Percentiles rank a stretch among this genome's conserved stretches.
Evolutionary conservation across 2,888 invertebrate species (phyloP).

Genomic region (Leptinotarsa tumamoca): DNA sequence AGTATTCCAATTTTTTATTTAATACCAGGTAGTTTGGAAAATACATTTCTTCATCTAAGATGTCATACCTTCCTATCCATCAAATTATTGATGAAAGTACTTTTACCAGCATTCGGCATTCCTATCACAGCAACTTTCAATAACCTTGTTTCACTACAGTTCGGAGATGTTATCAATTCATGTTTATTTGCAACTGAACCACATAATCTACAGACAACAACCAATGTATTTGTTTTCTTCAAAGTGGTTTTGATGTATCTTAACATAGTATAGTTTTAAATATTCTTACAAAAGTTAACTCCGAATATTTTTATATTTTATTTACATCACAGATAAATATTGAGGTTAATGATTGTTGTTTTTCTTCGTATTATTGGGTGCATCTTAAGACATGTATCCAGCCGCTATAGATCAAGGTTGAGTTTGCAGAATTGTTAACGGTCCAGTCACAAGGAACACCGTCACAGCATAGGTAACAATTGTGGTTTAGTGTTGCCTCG

Average conservation of each 20-base stretch:
- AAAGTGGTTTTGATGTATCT: not conserved
- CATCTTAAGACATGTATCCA: too few species aligned
- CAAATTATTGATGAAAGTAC: slow-evolving; percentile 91
- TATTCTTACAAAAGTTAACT: not conserved
- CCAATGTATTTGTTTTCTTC: not conserved
- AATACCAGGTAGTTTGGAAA: too few species aligned
- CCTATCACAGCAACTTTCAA: slow-evolving; percentile 89
- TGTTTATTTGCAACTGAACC: slow-evolving; percentile 9
- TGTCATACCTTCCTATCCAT: slow-evolving; percentile 78
- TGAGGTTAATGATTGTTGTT: too few species aligned
- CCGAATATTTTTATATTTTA: not conserved
- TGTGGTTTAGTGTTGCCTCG: too few species aligned
- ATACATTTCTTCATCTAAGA: too few species aligned
- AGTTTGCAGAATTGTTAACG: too few species aligned
- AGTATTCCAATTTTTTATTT: too few species aligned
- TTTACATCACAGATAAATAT: not conserved
- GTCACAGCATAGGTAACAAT: too few species aligned
- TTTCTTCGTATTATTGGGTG: too few species aligned
- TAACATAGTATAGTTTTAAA: not conserved
- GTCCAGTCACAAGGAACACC: too few species aligned
- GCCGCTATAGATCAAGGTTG: too few species aligned
- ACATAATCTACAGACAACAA: slow-evolving; percentile 20
- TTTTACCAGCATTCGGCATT: slow-evolving; percentile 95
- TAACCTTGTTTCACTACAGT: slow-evolving; percentile 59
- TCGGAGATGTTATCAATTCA: not conserved